Evolutionary conservation across 2,888 invertebrate species (phyloP), one percentile per base, ranked within the genome.

Genomic region (Andrena minutula): DNA sequence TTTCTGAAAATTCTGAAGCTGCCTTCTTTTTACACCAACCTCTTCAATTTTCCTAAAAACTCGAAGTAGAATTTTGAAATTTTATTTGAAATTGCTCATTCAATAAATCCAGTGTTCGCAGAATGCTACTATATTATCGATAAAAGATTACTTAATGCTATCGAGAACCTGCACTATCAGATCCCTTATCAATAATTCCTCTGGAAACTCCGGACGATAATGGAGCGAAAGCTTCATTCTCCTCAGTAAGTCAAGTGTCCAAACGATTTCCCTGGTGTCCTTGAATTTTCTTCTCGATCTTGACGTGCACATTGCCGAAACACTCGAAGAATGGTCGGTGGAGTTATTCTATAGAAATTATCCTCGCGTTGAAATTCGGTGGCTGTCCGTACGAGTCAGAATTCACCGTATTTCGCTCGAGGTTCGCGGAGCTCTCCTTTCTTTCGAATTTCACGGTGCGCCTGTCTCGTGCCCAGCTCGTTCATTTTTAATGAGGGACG

Each of bases 401-500:
- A 49, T 35, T 60, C 74, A 5, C 20, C 8, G 23, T 20, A 53
- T 30, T 60, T 66, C n/a, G 0, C 35, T 63, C 12, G 20, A 23
- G n/a, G 30, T 23, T 20, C 53, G 20, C 20, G 7, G 8, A n/a
- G 10, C 41, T 26, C 20, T 12, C 20, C 20, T 73, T 65, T 30
- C 64, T 47, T 49, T 74, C 74, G 32, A 74, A 49, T 47, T 74
- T 74, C 7, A 56, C 65, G 26, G 12, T 7, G 26, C 30, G 32
- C n/a, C 2, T 53, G 2, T 23, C 35, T 30, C 30, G 28, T 28
- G 23, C 5, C 23, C 12, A 10, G 2, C 47, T 12, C 32, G 58
- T 26, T 26, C 26, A 23, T 12, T 60, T 66, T 58, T 66, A 66
- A 60, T 60, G 66, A 66, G 74, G 12, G 32, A 66, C 65, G 65